Conservation (phyloP, 2,797 vertebrate genomes). For the Gymnothorax javanicus region DNA sequence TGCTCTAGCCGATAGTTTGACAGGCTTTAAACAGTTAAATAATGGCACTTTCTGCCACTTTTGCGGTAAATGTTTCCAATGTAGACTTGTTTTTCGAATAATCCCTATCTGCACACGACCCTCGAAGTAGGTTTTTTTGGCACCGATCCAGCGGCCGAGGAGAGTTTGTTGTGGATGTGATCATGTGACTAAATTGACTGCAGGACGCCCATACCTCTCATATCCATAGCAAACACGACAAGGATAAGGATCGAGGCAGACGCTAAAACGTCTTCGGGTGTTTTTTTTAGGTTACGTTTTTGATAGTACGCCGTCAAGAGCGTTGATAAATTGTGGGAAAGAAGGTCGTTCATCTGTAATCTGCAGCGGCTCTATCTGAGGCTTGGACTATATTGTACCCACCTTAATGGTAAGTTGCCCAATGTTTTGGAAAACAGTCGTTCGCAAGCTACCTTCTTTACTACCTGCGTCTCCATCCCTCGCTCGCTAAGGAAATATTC, state of each 20-base stretch:
- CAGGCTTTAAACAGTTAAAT: not conserved
- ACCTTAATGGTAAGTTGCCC: slow-evolving; percentile 16
- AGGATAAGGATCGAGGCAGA: slow-evolving; percentile 43
- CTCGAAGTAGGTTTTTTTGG: slow-evolving; percentile 31
- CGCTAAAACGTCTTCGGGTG: not conserved
- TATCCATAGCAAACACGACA: slow-evolving; percentile 60
- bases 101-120: not conserved
- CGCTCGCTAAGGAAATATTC: not conserved
- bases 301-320: slow-evolving; percentile 12
- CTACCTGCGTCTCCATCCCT: not conserved
- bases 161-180: slow-evolving; percentile 52
- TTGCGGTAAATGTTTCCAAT: not conserved
- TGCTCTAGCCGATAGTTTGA: not conserved
- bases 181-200: slow-evolving; percentile 58
- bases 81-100: not conserved
- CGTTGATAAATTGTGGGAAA: not conserved
- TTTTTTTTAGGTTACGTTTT: not conserved
- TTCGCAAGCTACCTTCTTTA: not conserved
- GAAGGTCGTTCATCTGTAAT: not conserved
- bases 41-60: not conserved
- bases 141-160: slow-evolving; percentile 21
- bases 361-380: slow-evolving; percentile 40
- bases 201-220: slow-evolving; percentile 43
- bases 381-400: slow-evolving; percentile 17
- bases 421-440: not conserved